phyloP scores from a whole-genome alignment of 2,113 vertebrate genomes.

The Coryphaenoides rupestris region DNA sequence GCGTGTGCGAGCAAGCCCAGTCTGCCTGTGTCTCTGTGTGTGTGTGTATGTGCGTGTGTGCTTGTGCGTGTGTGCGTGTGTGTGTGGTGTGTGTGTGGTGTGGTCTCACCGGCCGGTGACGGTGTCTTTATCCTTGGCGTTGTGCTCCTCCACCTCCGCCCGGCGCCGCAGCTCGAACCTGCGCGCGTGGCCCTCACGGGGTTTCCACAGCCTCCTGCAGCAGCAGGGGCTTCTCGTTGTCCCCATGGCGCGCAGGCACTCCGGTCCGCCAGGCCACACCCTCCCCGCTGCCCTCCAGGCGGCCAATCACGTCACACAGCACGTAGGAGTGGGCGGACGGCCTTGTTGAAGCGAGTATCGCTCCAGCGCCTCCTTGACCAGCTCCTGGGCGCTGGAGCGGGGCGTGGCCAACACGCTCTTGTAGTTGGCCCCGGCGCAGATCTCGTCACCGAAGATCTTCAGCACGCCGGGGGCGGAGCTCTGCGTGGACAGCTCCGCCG shows the following conservation, averaged over 20 bases:
- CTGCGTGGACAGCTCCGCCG: slow-evolving; percentile 90
- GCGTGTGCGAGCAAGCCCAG: too few relatives aligned
- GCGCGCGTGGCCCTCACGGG: slow-evolving; percentile 86
- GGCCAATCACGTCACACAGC: slow-evolving; percentile 89
- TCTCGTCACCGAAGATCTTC: slow-evolving; percentile 92
- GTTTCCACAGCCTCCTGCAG: slow-evolving; percentile 95
- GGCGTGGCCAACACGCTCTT: slow-evolving; percentile 92
- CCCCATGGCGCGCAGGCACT: slow-evolving; percentile 83
- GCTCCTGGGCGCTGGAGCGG: slow-evolving; percentile 83
- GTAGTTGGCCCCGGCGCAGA: slow-evolving; percentile 89
- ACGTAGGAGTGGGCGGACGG: slow-evolving; percentile 75
- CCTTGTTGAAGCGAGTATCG: slow-evolving; percentile 87
- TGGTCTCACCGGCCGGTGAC: slow-evolving; percentile 86
- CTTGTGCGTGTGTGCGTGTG: slow-evolving; percentile 19
- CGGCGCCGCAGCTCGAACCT: slow-evolving; percentile 86
- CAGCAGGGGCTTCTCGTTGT: slow-evolving; percentile 89
- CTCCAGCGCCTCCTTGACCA: slow-evolving; percentile 91
- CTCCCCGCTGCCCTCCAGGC: slow-evolving; percentile 68
- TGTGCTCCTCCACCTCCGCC: slow-evolving; percentile 86
- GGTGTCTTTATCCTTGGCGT: slow-evolving; percentile 88
- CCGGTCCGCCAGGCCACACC: slow-evolving; percentile 76
- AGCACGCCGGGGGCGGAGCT: slow-evolving; percentile 88
- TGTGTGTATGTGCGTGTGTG: neutral
- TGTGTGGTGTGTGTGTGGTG: too few relatives aligned
- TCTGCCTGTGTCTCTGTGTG: slow-evolving; percentile 6